phyloP scores from a whole-genome alignment of 2,888 invertebrate species.

The Pollenia labialis region DNA sequence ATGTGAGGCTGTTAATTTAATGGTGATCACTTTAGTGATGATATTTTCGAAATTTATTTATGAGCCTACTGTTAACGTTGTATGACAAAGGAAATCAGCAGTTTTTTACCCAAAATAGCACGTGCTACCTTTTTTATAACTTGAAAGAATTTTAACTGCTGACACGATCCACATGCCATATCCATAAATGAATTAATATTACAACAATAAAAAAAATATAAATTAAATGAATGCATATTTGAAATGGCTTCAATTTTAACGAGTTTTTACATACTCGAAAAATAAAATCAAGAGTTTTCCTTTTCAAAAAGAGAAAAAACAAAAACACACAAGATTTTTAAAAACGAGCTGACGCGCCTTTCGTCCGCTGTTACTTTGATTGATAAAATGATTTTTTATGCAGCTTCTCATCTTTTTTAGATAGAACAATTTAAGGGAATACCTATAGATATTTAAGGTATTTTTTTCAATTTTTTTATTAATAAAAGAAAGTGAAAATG shows the following conservation, averaged over 20 bases:
- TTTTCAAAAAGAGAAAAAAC: slow-evolving; percentile 7
- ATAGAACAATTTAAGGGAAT: slow-evolving; percentile 40
- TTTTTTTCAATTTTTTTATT: slow-evolving; percentile 39
- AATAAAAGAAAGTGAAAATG: slow-evolving; percentile 72
- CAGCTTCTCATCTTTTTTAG: slow-evolving; percentile 40
- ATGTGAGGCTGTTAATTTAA: too few relatives aligned
- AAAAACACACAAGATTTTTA: slow-evolving; percentile 16
- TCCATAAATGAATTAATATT: background rate
- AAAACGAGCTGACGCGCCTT: slow-evolving; percentile 59
- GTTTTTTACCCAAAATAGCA: slow-evolving; percentile 2
- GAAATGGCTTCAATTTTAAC: slow-evolving; percentile 25
- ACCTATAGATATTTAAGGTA: slow-evolving; percentile 34
- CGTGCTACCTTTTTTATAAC: slow-evolving; percentile 43
- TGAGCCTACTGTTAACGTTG: too few relatives aligned
- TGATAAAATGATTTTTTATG: slow-evolving; percentile 23
- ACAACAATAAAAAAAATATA: background rate
- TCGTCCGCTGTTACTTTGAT: slow-evolving; percentile 58
- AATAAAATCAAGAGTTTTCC: slow-evolving; percentile 52
- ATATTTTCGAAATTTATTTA: background rate
- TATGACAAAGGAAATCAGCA: background rate
- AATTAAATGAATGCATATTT: slow-evolving; percentile 22
- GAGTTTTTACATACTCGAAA: slow-evolving; percentile 8
- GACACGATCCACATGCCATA: slow-evolving; percentile 56
- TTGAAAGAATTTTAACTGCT: slow-evolving; percentile 7
- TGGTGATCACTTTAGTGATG: background rate